Evolutionary conservation across 2,888 invertebrate genomes (phyloP), one percentile per base, ranked within the genome.

Genomic region (Petrophora chlorosata): DNA sequence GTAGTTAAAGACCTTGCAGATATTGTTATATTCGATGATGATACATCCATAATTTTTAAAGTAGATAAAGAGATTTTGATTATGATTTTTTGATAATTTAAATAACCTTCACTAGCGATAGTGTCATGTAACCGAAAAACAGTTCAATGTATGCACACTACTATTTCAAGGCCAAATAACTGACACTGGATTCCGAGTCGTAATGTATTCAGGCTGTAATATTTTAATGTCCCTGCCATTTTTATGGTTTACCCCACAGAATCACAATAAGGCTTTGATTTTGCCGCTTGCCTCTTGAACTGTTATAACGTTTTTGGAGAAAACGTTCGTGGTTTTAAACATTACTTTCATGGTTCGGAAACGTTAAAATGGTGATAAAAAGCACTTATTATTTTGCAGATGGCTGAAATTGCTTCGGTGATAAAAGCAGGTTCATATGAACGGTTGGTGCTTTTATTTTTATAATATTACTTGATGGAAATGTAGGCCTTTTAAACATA

Each of bases 261-360:
- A 39, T 28, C 12, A 39, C 29, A 39, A 39, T 39, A 30, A 39
- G 22, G 39, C 22, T 39, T 39, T 39, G 39, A 39, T 39, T 39
- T 39, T 19, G 4, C 17, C 19, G 16, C 17, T 25, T 36, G n/a
- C 28, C 30, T 14, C 30, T 34, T 36, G 15, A 14, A 25, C 25
- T 14, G 25, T 36, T 39, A 12, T 29, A 39, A 28, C 17, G 17
- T 30, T 30, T 29, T 39, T 39, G 9, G 5, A 12, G 29, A 5
- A 30, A 3, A 8, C 16, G 12, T 38, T 28, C 17, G 17, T 28
- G 38, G 26, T 19, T 34, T 12, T 12, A 28, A 38, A 14, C 16
- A 16, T 12, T 30, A 23, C 16, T 35, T 47, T 34, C 33, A 34
- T 17, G 38, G 25, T 32, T 38, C 32, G n/a, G 23, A 32, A 38